Evolutionary conservation across 2,113 vertebrate genomes (phyloP).

Genomic region (Hippocampus mohnikei): DNA sequence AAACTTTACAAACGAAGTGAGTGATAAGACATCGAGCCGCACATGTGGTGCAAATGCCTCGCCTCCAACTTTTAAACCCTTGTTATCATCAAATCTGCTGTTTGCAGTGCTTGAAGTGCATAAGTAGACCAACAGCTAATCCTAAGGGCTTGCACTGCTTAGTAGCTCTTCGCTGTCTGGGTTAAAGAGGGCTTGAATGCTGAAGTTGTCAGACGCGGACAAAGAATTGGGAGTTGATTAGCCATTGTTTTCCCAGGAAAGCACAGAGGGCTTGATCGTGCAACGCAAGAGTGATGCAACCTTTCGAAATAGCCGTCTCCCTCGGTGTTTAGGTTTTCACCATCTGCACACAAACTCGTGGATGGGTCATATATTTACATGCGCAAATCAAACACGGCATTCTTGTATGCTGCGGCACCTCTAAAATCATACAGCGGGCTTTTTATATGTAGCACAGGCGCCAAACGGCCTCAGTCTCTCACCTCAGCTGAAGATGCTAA

Average conservation of each 20-base stretch:
- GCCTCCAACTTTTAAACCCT: slow-evolving; percentile 67
- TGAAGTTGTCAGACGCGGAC: slow-evolving; percentile 69
- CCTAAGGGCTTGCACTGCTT: slow-evolving; percentile 60
- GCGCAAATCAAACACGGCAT: slow-evolving; percentile 14
- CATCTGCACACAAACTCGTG: slow-evolving; percentile 15
- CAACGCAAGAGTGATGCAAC: slow-evolving; percentile 64
- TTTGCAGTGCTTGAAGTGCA: slow-evolving; percentile 64
- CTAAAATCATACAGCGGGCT: slow-evolving; percentile 9
- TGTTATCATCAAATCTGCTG: slow-evolving; percentile 55
- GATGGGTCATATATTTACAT: slow-evolving; percentile 28
- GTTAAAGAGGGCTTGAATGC: slow-evolving; percentile 61
- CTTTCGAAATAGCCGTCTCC: slow-evolving; percentile 44
- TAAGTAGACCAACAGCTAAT: slow-evolving; percentile 72
- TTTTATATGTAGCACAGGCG: not conserved
- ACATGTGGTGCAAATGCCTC: slow-evolving; percentile 59
- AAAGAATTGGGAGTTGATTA: slow-evolving; percentile 51
- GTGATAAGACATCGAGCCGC: slow-evolving; percentile 57
- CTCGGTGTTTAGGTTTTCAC: slow-evolving; percentile 51
- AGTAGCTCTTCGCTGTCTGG: slow-evolving; percentile 66
- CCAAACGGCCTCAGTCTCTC: slow-evolving; percentile 13
- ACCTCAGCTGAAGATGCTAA: slow-evolving; percentile 26
- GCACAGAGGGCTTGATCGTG: slow-evolving; percentile 46
- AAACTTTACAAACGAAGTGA: slow-evolving; percentile 67
- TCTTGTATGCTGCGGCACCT: slow-evolving; percentile 8
- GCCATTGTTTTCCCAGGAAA: slow-evolving; percentile 69